Evolutionary conservation across 2,113 vertebrate species (phyloP).

Genomic region (Ageneiosus marmoratus): DNA sequence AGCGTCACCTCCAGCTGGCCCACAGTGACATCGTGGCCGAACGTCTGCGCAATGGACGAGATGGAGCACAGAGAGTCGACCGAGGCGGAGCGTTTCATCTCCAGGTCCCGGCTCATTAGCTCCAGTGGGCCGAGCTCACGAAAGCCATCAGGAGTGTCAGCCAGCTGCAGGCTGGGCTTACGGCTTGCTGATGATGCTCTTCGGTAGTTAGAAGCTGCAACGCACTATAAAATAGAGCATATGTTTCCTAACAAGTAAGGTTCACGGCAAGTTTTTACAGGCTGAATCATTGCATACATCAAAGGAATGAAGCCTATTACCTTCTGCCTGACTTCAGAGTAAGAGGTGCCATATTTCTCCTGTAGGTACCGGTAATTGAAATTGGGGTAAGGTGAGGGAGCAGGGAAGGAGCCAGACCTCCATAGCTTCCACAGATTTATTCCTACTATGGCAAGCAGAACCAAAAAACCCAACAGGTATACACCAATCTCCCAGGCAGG

Average conservation of each 20-base stretch:
- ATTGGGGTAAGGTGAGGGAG: slow-evolving; percentile 94
- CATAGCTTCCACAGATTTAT: slow-evolving; percentile 95
- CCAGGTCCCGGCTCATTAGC: slow-evolving; percentile 89
- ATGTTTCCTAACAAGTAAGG: neutral
- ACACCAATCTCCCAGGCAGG: slow-evolving; percentile 90
- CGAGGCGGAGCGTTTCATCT: slow-evolving; percentile 87
- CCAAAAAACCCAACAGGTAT: slow-evolving; percentile 85
- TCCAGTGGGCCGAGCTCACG: slow-evolving; percentile 91
- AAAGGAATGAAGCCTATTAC: slow-evolving; percentile 62
- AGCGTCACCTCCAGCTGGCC: slow-evolving; percentile 93
- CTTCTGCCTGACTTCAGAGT: slow-evolving; percentile 79
- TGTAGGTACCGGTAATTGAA: slow-evolving; percentile 94
- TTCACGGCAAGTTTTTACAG: slow-evolving; percentile 1
- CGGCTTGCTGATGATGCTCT: slow-evolving; percentile 68
- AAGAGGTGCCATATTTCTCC: slow-evolving; percentile 88
- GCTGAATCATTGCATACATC: slow-evolving; percentile 4
- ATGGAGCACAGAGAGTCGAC: slow-evolving; percentile 93
- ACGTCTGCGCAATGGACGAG: slow-evolving; percentile 94
- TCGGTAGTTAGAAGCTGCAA: slow-evolving; percentile 69
- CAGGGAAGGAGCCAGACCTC: slow-evolving; percentile 89
- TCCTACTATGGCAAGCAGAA: slow-evolving; percentile 81
- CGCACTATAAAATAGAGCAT: slow-evolving; percentile 68
- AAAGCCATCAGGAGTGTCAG: slow-evolving; percentile 84
- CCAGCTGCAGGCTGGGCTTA: slow-evolving; percentile 81
- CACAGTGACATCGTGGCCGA: slow-evolving; percentile 90